Base-by-base conservation (phyloP, 2,888 invertebrate species). In the Stomorhina lunata region DNA sequence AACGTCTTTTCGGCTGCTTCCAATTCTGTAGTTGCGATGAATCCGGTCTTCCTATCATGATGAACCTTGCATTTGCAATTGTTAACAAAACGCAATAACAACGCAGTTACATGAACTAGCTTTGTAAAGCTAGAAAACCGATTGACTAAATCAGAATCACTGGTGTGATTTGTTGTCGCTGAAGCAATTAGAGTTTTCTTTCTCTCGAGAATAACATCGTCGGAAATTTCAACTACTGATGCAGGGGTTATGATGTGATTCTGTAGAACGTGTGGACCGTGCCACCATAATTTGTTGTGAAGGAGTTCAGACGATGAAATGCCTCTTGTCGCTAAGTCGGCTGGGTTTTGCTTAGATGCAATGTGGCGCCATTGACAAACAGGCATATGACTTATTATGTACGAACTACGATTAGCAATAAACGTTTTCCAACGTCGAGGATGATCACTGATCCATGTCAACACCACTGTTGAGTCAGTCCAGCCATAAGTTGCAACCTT, bases 261-360 rank as follows among this genome's bases (percentile, higher is more conserved):
- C 48, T 25, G 32, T 73, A 68, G 29, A 55, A 85, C 15, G 9
- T 25, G 25, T 10, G 82, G 40, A 3, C 83, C 79, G 7, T 61
- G 32, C 79, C 85, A 83, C 81, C 84, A 84, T 5, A 84, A 34
- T 1, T 27, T 1, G 48, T 73, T 80, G 43, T 27, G 37, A 25
- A 80, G n/a, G 0, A 80, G 32, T 10, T 61, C 59, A n/a, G 37
- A 9, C 4, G 73, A 55, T 0, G 50, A 53, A 1, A 84, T 55
- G 4, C 83, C 83, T 40, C 81, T 77, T 1, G 81, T 84, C 1
- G 80, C 79, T 27, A 83, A 50, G 17, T 81, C 84, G 17, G 80
- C 83, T 20, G 80, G 80, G 20, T 77, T 80, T 12, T 61, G 34
- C 9, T 77, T 57, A 2, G 72, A 73, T 9, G n/a, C 1, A 6